A percentile compares a stretch with the other conserved stretches of the same genome.
phyloP scores from a whole-genome alignment of 2,888 invertebrate genomes.

The Lasioglossum pauxillum region DNA sequence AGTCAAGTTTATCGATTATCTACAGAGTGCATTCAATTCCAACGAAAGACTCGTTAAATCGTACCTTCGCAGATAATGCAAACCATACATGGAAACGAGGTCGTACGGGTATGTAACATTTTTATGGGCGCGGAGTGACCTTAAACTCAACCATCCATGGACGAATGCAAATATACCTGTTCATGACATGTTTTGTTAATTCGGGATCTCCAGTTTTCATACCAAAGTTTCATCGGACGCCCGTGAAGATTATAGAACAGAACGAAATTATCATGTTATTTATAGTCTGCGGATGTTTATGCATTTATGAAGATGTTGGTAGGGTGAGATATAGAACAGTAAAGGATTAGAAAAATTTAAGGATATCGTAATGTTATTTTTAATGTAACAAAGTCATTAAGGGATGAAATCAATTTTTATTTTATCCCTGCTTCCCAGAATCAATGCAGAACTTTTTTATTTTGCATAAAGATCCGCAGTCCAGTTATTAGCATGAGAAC shows the following conservation, averaged over 20 bases:
- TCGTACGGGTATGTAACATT: slow-evolving; percentile 45
- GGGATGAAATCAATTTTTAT: no score
- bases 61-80: neutral
- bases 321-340: no score
- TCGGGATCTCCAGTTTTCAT: neutral
- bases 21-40: neutral
- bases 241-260: neutral
- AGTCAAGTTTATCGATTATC: slow-evolving; percentile 2
- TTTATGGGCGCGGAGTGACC: slow-evolving; percentile 57
- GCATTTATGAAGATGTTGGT: no score
- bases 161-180: slow-evolving; percentile 36
- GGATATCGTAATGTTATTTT: no score
- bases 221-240: neutral
- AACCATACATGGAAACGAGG: slow-evolving; percentile 58
- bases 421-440: no score
- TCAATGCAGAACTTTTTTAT: no score
- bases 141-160: slow-evolving; percentile 51
- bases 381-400: no score
- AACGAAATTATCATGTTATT: neutral
- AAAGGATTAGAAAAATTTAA: no score
- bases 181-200: slow-evolving; percentile 45
- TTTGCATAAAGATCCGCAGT: no score
- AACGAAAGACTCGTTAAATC: slow-evolving; percentile 22
- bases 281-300: no score
- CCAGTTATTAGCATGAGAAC: neutral